A percentile compares a stretch with the other conserved stretches of the same genome.
These are phyloP conservation scores for Acleris cristana DNA, from an alignment of 2,888 invertebrate genomes.

Conservation along the genomic window DNA sequence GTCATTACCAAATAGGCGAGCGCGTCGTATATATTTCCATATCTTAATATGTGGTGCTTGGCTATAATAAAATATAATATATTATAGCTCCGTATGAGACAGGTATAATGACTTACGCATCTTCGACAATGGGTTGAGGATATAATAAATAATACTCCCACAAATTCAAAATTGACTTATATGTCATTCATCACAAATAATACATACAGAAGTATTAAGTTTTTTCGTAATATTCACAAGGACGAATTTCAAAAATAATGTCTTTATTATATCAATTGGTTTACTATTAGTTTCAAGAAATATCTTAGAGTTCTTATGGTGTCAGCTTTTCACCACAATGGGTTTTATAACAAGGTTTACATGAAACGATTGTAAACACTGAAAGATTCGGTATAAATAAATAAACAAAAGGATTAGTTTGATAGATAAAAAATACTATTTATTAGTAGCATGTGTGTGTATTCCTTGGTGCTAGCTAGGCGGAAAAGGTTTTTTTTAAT, in stretches of 20 bases:
- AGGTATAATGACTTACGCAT: too few relatives aligned
- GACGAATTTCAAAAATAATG: constrained; percentile 1
- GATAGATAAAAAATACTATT: constrained; percentile 7
- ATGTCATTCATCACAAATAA: constrained; percentile 65
- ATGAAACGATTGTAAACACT: too few relatives aligned
- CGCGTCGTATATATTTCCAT: too few relatives aligned
- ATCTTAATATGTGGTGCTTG: too few relatives aligned
- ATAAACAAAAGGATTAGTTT: constrained; percentile 1
- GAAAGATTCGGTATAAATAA: not conserved
- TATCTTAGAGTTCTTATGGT: too few relatives aligned
- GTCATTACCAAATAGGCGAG: too few relatives aligned
- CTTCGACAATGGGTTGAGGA: not conserved
- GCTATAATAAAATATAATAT: too few relatives aligned
- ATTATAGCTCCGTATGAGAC: too few relatives aligned
- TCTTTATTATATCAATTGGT: constrained; percentile 1
- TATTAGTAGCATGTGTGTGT: constrained; percentile 11
- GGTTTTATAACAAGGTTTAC: not conserved
- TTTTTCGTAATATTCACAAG: constrained; percentile 20
- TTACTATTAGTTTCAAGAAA: not conserved
- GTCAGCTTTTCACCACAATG: not conserved
- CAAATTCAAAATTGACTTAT: constrained; percentile 61
- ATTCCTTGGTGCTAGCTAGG: not conserved
- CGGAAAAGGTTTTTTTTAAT: too few relatives aligned
- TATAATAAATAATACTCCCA: constrained; percentile 10
- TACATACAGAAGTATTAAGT: constrained; percentile 71